Percentiles rank a stretch among this genome's conserved stretches.
Evolutionary conservation across 2,888 invertebrate genomes (phyloP).

Genomic region (Stramonita haemastoma): DNA sequence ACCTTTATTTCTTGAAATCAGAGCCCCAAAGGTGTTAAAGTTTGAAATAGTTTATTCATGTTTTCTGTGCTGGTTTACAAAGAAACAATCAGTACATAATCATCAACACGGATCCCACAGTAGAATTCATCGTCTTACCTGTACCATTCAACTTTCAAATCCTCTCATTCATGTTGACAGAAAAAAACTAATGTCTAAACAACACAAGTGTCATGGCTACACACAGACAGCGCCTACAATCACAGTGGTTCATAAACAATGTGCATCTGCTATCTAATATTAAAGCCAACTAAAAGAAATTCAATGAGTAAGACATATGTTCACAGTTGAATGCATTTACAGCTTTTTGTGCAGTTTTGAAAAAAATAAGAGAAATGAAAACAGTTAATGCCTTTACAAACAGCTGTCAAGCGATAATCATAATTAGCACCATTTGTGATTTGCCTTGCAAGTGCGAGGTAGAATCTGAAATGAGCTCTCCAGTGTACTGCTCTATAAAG

Average conservation of each 20-base stretch:
- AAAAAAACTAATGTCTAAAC: conserved; percentile 2
- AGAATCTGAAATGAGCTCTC: neutral
- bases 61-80: conserved; percentile 31
- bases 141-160: conserved; percentile 36
- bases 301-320: neutral
- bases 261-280: neutral
- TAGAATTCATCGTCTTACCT: neutral
- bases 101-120: conserved; percentile 29
- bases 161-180: conserved; percentile 35
- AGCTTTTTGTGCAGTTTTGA: neutral
- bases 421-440: conserved; percentile 9
- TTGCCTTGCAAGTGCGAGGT: neutral
- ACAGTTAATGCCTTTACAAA: neutral
- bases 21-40: too few relatives aligned
- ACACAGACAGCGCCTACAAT: conserved; percentile 22
- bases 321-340: neutral
- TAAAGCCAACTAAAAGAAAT: neutral
- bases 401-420: neutral
- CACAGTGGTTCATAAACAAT: conserved; percentile 27
- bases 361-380: neutral
- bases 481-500: too few relatives aligned
- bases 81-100: conserved; percentile 26
- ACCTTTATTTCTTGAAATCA: too few relatives aligned
- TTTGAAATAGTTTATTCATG: conserved; percentile 24
- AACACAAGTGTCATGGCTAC: neutral